Base-by-base conservation (phyloP, 2,113 vertebrate species). In the Pachycephala philippinensis region DNA sequence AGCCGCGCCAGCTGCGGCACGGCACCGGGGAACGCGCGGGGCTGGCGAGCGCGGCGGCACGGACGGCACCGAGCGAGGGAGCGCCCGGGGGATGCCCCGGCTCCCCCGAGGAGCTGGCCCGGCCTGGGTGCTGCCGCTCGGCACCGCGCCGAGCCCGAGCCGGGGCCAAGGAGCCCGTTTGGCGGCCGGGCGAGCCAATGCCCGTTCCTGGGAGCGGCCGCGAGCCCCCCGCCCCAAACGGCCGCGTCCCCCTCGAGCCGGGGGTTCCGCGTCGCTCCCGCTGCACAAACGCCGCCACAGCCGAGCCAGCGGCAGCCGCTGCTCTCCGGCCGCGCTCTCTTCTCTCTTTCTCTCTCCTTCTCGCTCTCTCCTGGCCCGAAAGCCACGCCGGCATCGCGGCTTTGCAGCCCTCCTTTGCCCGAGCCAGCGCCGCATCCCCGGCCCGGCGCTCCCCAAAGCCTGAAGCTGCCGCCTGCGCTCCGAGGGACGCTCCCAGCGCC, bases 151-250 rank as follows among this genome's bases (percentile, higher is more conserved):
- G 40, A 45, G 31, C 53, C 40, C 1, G 13, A 6, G 39, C 2
- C 6, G 40, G 5, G 3, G 10, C 56, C 59, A 0, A 6, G 33
- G 26, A 35, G 39, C 49, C 61, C 33, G 33, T 66, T 54, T 6
- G 31, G 60, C 11, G 1, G 1, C 19, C 4, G 24, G 24, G 31
- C 9, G 11, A 54, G 20, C 0, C 2, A 3, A 31, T 9, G 33
- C 77, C 22, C 33, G 77, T 66, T 66, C 61, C 27, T 9, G 27
- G 78, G 28, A 39, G 13, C 63, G 17, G 0, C 22, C 78, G 28
- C 78, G 78, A 69, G 78, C 71, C 17, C 31, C 11, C 21, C 71
- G 20, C 61, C 3, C 79, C 79, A 59, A 77, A 86, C 84, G 71
- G 71, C 44, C 9, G 71, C 83, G 83, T 10, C 31, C 2, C 52